Evolutionary conservation across 2,113 vertebrate genomes (phyloP), one percentile per base, ranked within the genome.

Genomic region (Anolis carolinensis): DNA sequence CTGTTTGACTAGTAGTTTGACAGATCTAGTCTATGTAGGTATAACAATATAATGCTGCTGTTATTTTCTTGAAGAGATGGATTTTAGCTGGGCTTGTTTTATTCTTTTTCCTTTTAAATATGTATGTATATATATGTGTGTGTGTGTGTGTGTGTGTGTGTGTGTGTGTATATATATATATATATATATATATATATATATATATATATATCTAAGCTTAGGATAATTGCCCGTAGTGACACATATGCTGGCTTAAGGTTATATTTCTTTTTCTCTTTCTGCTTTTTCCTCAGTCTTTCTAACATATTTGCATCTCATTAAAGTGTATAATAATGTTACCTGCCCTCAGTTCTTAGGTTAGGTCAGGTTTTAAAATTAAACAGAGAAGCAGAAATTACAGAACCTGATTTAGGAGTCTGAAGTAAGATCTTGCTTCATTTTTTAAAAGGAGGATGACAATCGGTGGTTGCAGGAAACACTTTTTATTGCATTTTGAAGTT

Each of bases 391-490:
- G n/a, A 34, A 59, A 59, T 30, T 16, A 55, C 65, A 70, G 63
- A 76, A 7, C 32, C 50, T 36, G 32, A 59, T 71, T 85, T 77
- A 52, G 59, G 77, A 86, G 7, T 72, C 13, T 78, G 74, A 86
- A 91, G 90, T 85, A 21, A 10, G 39, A 89, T 91, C 91, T 87
- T 36, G n/a, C 83, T 50, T 13, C 30, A 44, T 89, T 92, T 85
- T 86, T 34, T 68, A 5, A 55, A 81, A 89, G 83, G 32, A 68
- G 27, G 30, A 34, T 52, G 48, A 63, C 20, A 44, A 25, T 11
- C n/a, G 27, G 30, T 10, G 71, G 52, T 30, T 62, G 14, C 70
- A 63, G 62, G 21, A 55, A 39, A 36, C 14, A 34, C n/a, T 74
- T 86, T 65, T 36, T 48, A 16, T 18, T 48, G 68, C 4, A 21